Evolutionary conservation across 2,113 vertebrate species (phyloP), one percentile per base, ranked within the genome.

Genomic region (Acanthochromis polyacanthus): DNA sequence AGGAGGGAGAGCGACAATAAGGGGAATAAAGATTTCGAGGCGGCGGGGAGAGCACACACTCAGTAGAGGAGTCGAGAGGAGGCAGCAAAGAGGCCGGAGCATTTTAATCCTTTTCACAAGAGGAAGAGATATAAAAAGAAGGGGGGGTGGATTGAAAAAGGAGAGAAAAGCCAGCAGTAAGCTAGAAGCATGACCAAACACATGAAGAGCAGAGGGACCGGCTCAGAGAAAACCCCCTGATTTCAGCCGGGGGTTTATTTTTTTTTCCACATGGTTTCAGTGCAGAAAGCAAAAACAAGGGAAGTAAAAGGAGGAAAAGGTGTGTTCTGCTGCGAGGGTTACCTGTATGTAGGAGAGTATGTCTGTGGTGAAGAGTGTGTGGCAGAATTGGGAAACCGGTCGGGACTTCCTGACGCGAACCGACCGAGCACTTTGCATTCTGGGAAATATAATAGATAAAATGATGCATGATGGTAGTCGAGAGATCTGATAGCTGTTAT

Each of bases 361-460:
- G 88, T 96, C 94, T 93, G 95, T 93, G 88, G 89, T 95, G 95
- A 96, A 96, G 93, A 96, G 95, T 94, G 95, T 96, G 93, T 95
- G 94, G 91, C 93, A 91, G 94, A 94, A 96, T 93, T 94, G 94
- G 89, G 87, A 96, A 92, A 94, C 93, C 67, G 95, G 90, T 70
- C 93, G 90, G 89, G 92, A 89, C 92, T 94, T 95, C 93, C 93
- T 86, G 83, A 92, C 78, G 56, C 94, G 95, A 81, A 94, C 78
- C 90, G 94, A 93, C 72, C 92, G 93, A 92, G 92, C 91, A 82
- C 92, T 93, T 67, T 92, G 93, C 84, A 77, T 88, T 94, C 95
- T 96, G 93, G 91, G 93, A 93, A 94, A 93, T 91, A 94, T 93
- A 94, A 89, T 84, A 75, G 70, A 88, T 83, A 71, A 79, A 68